These are phyloP conservation scores for rat (Rattus norvegicus) DNA, from an alignment of 2,113 vertebrate species.

Conservation along the genomic window DNA sequence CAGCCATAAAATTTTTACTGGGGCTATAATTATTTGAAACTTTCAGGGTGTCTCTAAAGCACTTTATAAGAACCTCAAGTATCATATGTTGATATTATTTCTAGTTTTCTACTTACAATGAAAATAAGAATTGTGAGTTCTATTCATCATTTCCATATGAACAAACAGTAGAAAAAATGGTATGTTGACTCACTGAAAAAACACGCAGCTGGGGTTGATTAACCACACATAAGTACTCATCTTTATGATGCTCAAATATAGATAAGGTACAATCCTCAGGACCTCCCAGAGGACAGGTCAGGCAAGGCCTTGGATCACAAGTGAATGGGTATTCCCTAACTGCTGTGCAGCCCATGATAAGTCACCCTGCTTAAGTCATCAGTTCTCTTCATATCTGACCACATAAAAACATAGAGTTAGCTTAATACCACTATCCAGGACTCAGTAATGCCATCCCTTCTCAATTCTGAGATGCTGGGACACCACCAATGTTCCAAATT, in stretches of 20 bases:
- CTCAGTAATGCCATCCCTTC: not conserved
- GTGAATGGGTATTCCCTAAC: not conserved
- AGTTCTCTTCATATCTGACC: not conserved
- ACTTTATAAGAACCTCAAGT: constrained; percentile 75
- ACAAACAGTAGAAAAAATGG: constrained; percentile 74
- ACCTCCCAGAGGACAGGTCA: constrained; percentile 64
- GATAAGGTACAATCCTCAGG: constrained; percentile 77
- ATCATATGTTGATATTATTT: constrained; percentile 78
- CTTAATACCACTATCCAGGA: not conserved
- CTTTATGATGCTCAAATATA: constrained; percentile 71
- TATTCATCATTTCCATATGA: constrained; percentile 80
- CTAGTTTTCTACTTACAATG: constrained; percentile 80
- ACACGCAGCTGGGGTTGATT: constrained; percentile 79
- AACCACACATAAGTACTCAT: constrained; percentile 72
- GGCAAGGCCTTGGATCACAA: not conserved
- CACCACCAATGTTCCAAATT: too few species aligned
- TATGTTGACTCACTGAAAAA: constrained; percentile 77
- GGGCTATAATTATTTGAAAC: constrained; percentile 76
- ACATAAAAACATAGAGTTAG: not conserved
- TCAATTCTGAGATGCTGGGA: not conserved
- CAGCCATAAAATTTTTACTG: constrained; percentile 79
- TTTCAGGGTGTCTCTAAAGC: constrained; percentile 79
- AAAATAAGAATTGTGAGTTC: constrained; percentile 74
- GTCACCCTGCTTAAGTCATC: not conserved
- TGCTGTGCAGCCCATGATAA: not conserved